Percentiles rank a stretch among this genome's conserved stretches.
These are phyloP conservation scores for Dromaius novaehollandiae DNA, from an alignment of 2,113 vertebrate species.

Conservation along the genomic window DNA sequence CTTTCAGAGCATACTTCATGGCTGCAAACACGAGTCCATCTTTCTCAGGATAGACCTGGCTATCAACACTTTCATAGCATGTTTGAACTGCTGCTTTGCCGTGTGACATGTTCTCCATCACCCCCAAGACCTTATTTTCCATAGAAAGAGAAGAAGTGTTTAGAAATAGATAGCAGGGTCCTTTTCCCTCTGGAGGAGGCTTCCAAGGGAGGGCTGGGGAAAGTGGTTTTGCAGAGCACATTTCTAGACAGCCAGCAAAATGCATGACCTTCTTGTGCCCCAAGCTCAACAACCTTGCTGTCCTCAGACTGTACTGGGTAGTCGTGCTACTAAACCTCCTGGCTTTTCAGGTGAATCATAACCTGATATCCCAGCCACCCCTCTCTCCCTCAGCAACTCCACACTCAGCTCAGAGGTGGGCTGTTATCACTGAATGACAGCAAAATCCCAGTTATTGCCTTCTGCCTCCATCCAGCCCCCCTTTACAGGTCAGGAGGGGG, in stretches of 20 bases:
- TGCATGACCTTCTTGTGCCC: not conserved
- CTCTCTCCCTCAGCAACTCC: not conserved
- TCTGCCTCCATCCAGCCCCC: not conserved
- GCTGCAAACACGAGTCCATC: not conserved
- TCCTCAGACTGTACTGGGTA: not conserved
- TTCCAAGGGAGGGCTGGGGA: not conserved
- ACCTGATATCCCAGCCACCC: not conserved
- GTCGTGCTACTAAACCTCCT: not conserved
- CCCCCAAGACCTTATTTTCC: conserved; percentile 3
- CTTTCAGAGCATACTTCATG: not conserved
- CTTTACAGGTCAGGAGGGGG: not conserved
- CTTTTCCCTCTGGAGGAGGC: not conserved
- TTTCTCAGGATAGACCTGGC: not conserved
- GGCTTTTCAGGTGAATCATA: not conserved
- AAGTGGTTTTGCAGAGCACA: no score
- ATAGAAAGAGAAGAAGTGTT: not conserved
- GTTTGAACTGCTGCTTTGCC: not conserved
- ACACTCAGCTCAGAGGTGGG: not conserved
- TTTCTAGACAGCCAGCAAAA: not conserved
- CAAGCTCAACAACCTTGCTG: not conserved
- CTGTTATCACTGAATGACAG: not conserved
- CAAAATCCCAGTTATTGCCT: not conserved
- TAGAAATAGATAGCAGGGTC: not conserved
- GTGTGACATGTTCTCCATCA: not conserved
- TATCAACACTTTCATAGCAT: not conserved